Conservation (phyloP, 2,113 vertebrate genomes). For the Equus przewalskii region DNA sequence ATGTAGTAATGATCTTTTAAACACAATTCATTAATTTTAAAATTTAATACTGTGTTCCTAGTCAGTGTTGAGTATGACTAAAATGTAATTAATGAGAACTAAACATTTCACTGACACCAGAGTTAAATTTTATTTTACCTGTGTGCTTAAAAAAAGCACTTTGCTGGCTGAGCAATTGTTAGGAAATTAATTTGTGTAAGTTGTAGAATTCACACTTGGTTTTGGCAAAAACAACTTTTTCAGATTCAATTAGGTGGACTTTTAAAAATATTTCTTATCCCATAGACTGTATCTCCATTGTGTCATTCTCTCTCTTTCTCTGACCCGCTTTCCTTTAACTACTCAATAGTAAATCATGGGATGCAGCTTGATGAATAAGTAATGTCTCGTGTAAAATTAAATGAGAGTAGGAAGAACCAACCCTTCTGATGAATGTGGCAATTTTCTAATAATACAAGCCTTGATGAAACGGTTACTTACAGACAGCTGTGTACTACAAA, state of each 20-base stretch:
- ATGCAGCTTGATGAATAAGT: slow-evolving; percentile 5
- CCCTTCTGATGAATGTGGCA: background rate
- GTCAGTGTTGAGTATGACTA: slow-evolving; percentile 39
- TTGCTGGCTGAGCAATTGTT: slow-evolving; percentile 22
- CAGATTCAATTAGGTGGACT: background rate
- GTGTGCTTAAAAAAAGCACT: slow-evolving; percentile 62
- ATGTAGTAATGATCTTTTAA: slow-evolving; percentile 58
- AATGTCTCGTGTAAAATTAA: slow-evolving; percentile 40
- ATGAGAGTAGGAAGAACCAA: background rate
- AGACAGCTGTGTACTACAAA: slow-evolving; percentile 14
- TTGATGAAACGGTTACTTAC: slow-evolving; percentile 22
- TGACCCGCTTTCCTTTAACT: slow-evolving; percentile 40
- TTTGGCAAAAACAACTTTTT: slow-evolving; percentile 65
- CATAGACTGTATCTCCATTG: slow-evolving; percentile 11
- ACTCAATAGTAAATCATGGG: slow-evolving; percentile 38
- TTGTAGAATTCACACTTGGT: slow-evolving; percentile 49
- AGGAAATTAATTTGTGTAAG: slow-evolving; percentile 20
- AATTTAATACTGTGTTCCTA: slow-evolving; percentile 45
- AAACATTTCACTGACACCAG: background rate
- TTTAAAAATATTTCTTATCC: slow-evolving; percentile 42
- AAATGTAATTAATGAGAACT: slow-evolving; percentile 37
- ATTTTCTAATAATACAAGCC: background rate
- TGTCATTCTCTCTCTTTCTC: background rate
- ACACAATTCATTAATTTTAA: slow-evolving; percentile 24
- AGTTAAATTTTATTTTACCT: slow-evolving; percentile 61